These are phyloP conservation scores for Gambelia wislizenii DNA, from an alignment of 2,797 vertebrate genomes.

Conservation along the genomic window DNA sequence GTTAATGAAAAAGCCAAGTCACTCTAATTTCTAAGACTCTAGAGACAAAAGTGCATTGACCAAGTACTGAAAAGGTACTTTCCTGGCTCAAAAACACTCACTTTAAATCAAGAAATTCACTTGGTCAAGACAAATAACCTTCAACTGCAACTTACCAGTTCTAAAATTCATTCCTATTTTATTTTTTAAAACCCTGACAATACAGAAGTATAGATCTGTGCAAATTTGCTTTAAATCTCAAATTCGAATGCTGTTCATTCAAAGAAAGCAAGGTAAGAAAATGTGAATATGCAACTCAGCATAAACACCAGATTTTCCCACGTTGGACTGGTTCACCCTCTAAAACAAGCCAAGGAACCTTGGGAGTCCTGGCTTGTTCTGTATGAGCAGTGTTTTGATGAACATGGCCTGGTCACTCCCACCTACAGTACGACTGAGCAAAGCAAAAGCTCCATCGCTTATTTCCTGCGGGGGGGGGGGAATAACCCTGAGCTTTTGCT, in stretches of 20 bases:
- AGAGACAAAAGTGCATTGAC: neutral
- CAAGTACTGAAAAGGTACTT: neutral
- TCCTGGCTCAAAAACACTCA: neutral
- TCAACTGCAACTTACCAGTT: neutral
- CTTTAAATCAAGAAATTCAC: neutral
- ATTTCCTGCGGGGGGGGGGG: too few relatives aligned
- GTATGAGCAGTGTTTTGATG: neutral
- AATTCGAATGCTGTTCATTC: too few relatives aligned
- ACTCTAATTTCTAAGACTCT: neutral
- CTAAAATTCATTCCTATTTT: neutral
- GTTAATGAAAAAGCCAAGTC: neutral
- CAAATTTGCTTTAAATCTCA: neutral
- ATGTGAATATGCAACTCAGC: neutral
- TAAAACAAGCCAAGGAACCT: neutral
- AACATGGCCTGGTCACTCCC: too few relatives aligned
- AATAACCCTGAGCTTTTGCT: too few relatives aligned
- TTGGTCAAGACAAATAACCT: neutral
- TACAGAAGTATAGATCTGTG: neutral
- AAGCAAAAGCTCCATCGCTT: too few relatives aligned
- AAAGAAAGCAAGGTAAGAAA: neutral
- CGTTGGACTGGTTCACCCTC: neutral
- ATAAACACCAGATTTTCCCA: neutral
- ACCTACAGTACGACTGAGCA: too few relatives aligned
- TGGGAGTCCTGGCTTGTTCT: neutral
- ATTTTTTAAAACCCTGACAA: neutral